Evolutionary conservation across 2,113 vertebrate genomes (phyloP), one percentile per base, ranked within the genome.

Genomic region (Lasiurus cinereus): DNA sequence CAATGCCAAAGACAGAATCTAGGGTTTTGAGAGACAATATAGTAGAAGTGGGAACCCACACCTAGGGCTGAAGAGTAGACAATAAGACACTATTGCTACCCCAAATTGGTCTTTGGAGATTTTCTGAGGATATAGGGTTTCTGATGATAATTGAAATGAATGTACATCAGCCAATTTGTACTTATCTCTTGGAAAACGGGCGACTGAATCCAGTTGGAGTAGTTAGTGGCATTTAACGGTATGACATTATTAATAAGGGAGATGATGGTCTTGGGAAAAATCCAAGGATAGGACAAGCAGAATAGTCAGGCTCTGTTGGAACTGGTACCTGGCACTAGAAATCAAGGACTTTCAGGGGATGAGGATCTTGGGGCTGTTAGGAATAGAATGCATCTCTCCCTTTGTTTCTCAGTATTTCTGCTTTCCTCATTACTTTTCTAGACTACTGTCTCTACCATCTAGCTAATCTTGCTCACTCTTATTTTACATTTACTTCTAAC

Each of bases 141-240:
- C 74, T 48, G 22, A 52, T 13, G 31, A 33, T 64, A 69, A 50
- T 69, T 88, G 54, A 69, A 8, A 70, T 52, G 59, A 52, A 70
- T 70, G 18, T 83, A 8, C 52, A 9, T 64, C 43, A 48, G 33
- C 5, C 5, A 22, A 1, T 39, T 78, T 59, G 77, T 56, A 86
- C 24, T 79, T 92, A 64, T n/a, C 22, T 93, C 18, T 92, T 88
- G 22, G 73, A 90, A 96, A 92, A 86, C 16, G 36, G 6, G 14
- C 69, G 50, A 82, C 21, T 3, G 29, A 39, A 29, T 83, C 6
- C 27, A 59, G 2, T 24, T 56, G 11, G 11, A 62, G 43, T 27
- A 59, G 19, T 84, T 66, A 36, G 73, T 77, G 29, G 8, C 54
- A 64, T 93, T 94, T 31, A 46, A 13, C 4, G 33, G 33, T 74